Percentiles rank a stretch among this genome's conserved stretches.
Evolutionary conservation across 2,113 vertebrate genomes (phyloP).

Genomic region (Hyperopisus bebe): DNA sequence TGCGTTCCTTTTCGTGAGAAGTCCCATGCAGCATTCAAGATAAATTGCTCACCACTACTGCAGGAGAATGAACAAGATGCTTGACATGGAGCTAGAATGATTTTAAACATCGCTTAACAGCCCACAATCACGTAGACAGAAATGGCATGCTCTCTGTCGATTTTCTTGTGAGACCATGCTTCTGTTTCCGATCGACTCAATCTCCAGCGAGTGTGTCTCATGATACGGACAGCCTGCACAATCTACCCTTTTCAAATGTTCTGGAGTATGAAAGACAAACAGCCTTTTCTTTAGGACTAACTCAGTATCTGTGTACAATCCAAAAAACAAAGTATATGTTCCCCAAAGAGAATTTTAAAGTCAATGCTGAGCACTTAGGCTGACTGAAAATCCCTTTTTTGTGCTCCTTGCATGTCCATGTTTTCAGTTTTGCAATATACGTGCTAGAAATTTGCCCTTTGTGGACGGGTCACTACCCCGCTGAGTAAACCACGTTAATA

Average conservation of each 20-base stretch:
- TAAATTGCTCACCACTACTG: background rate
- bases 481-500: background rate
- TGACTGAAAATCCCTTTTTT: background rate
- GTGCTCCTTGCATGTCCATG: background rate
- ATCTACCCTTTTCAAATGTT: background rate
- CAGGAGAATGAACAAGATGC: background rate
- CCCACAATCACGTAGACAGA: background rate
- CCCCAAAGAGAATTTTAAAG: background rate
- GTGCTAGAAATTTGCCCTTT: background rate
- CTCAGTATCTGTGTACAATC: background rate
- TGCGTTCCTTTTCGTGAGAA: background rate
- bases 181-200: background rate
- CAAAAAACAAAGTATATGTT: background rate
- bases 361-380: background rate
- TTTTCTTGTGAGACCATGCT: background rate
- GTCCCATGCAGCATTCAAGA: constrained; percentile 7
- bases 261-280: background rate
- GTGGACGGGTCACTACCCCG: background rate
- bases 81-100: background rate
- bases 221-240: background rate
- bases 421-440: background rate
- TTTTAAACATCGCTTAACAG: background rate
- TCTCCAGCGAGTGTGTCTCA: background rate
- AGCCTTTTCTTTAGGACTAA: background rate
- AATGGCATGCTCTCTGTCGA: background rate